A percentile compares a stretch with the other conserved stretches of the same genome.
Conservation (phyloP, 2,888 invertebrate genomes). For the Andrena fulva region DNA sequence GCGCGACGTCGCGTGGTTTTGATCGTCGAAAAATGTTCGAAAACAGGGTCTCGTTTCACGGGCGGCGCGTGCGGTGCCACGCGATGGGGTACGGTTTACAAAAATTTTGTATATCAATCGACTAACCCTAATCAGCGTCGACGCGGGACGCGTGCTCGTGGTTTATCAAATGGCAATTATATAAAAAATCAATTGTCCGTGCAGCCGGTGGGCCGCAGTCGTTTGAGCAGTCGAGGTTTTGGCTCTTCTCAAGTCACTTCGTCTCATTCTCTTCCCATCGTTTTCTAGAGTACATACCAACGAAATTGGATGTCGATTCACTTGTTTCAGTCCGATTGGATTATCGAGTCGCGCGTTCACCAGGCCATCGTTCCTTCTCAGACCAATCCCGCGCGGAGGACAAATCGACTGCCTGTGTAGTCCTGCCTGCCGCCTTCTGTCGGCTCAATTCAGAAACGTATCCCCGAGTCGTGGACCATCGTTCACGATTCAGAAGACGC, state of each 20-base stretch:
- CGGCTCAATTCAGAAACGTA: neutral
- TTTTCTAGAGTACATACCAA: neutral
- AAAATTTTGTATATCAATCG: constrained; percentile 42
- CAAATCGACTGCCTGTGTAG: neutral
- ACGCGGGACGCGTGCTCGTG: constrained; percentile 26
- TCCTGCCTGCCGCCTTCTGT: neutral
- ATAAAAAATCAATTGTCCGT: constrained; percentile 59
- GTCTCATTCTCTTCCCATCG: neutral
- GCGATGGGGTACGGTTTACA: constrained; percentile 26
- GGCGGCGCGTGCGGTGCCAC: neutral
- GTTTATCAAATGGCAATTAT: constrained; percentile 52
- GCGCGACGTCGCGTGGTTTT: constrained; percentile 1
- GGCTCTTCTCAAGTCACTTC: constrained; percentile 50
- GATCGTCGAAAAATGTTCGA: constrained; percentile 40
- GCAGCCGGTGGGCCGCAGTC: constrained; percentile 7
- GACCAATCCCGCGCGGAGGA: neutral
- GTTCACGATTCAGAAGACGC: neutral
- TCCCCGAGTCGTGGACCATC: neutral
- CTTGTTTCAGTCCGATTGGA: constrained; percentile 6
- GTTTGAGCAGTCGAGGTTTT: constrained; percentile 61
- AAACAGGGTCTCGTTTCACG: constrained; percentile 22
- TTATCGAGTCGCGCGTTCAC: neutral
- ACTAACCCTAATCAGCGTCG: constrained; percentile 44
- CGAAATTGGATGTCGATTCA: neutral
- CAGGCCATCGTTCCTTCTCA: neutral